Evolutionary conservation across 1,140 invertebrate species (phyloP), one percentile per base, ranked within the genome.

Genomic region (Drosophila ironensis): DNA sequence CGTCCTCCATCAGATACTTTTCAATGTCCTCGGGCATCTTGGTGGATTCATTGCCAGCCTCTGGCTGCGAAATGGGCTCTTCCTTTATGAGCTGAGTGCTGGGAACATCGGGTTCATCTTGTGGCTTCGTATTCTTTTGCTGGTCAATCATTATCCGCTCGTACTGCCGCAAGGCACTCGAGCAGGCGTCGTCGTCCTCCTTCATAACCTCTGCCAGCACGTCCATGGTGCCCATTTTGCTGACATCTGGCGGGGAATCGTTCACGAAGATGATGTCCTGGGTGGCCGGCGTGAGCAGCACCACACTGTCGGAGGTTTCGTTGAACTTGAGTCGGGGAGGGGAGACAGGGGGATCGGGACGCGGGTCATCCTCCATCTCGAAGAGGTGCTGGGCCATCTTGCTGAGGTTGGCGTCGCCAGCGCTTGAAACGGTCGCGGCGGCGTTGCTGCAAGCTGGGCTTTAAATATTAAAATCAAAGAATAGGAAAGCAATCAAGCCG

Each of bases 221-320:
- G 28, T 72, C 81, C 76, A 86, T 72, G 1, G 81, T 87, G 3
- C 78, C 78, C 14, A 86, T 24, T 11, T 53, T 25, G 5, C n/a
- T 42, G 0, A 51, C 17, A 4, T 72, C 81, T 11, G 61, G 69
- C 14, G 33, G 46, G 22, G 61, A 76, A 22, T 88, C 86, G 41
- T 88, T 77, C 3, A 88, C 11, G 11, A 88, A 88, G n/a, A 88
- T 75, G 4, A 88, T 88, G 2, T 88, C 86, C 47, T 88, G 76
- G 1, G 80, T 86, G 28, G 40, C 67, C 8, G 86, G 86, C 1
- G 76, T 81, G 3, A 88, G 51, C 5, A 88, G 14, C 0, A 88
- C 28, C 0, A 88, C 73, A 20, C 86, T 88, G 1, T 86, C 60
- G 4, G 60, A 73, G 4, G 54, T n/a, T 40, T 40, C 50, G 45